phyloP scores from a whole-genome alignment of 2,888 invertebrate species.

The Lymantria monacha region DNA sequence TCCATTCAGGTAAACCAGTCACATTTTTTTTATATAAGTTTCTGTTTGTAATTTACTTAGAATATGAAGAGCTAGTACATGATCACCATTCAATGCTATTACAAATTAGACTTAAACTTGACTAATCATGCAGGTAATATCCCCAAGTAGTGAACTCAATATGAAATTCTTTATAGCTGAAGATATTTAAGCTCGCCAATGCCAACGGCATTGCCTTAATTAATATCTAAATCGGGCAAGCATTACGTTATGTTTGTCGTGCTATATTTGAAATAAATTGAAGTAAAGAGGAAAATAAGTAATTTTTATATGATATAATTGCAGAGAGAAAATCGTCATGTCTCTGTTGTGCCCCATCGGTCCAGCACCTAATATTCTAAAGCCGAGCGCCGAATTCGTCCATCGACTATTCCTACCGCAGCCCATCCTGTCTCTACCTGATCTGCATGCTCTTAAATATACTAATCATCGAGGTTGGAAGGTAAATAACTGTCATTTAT shows the following conservation, averaged over 20 bases:
- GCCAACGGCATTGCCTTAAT: too few relatives aligned
- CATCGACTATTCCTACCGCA: constrained; percentile 96
- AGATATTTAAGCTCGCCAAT: too few relatives aligned
- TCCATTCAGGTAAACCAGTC: constrained; percentile 87
- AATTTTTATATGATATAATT: neutral
- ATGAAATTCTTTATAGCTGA: too few relatives aligned
- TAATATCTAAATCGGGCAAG: too few relatives aligned
- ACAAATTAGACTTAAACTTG: too few relatives aligned
- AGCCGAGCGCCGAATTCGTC: constrained; percentile 92
- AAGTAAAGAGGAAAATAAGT: neutral
- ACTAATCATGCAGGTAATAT: too few relatives aligned
- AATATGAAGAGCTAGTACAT: too few relatives aligned
- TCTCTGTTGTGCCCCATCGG: constrained; percentile 98
- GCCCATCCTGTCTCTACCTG: constrained; percentile 95
- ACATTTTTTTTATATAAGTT: neutral
- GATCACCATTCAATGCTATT: too few relatives aligned
- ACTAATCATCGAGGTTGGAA: constrained; percentile 94
- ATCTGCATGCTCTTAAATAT: constrained; percentile 92
- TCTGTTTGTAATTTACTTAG: neutral
- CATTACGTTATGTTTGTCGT: too few relatives aligned
- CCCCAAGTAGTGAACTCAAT: too few relatives aligned
- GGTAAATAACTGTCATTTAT: constrained; percentile 42
- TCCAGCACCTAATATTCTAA: constrained; percentile 96
- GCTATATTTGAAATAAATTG: too few relatives aligned
- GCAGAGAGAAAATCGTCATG: constrained; percentile 98